phyloP scores from a whole-genome alignment of 2,113 vertebrate genomes.

The Heliornis fulica region DNA sequence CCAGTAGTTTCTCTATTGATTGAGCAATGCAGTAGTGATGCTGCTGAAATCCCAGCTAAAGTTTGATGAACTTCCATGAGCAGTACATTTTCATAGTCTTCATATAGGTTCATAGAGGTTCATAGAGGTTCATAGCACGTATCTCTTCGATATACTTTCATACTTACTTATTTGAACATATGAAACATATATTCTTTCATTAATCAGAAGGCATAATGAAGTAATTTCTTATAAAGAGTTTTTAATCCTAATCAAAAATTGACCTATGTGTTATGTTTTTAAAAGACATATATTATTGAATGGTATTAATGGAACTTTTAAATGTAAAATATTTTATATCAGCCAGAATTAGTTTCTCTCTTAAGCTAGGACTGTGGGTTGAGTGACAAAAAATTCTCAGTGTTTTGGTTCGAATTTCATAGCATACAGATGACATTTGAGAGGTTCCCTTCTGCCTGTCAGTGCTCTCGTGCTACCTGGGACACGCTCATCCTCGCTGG shows the following conservation, averaged over 20 bases:
- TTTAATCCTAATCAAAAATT: constrained; percentile 39
- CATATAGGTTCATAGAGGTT: too few species aligned
- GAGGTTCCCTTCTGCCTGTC: neutral
- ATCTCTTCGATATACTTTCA: neutral
- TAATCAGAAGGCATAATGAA: constrained; percentile 22
- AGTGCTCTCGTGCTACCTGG: neutral
- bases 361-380: neutral
- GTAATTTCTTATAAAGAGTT: neutral
- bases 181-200: neutral
- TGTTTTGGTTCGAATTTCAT: neutral
- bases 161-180: constrained; percentile 35
- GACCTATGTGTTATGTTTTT: neutral
- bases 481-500: neutral
- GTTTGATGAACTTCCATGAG: neutral
- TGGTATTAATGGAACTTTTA: constrained; percentile 48
- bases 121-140: too few species aligned
- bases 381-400: neutral
- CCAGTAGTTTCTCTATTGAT: neutral
- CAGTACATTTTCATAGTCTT: neutral
- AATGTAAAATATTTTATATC: constrained; percentile 31
- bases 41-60: neutral
- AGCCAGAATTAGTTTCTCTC: constrained; percentile 39
- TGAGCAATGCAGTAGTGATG: neutral
- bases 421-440: neutral
- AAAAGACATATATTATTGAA: constrained; percentile 54